phyloP scores from a whole-genome alignment of 1,140 invertebrate species.

The Plutomurus gul region DNA sequence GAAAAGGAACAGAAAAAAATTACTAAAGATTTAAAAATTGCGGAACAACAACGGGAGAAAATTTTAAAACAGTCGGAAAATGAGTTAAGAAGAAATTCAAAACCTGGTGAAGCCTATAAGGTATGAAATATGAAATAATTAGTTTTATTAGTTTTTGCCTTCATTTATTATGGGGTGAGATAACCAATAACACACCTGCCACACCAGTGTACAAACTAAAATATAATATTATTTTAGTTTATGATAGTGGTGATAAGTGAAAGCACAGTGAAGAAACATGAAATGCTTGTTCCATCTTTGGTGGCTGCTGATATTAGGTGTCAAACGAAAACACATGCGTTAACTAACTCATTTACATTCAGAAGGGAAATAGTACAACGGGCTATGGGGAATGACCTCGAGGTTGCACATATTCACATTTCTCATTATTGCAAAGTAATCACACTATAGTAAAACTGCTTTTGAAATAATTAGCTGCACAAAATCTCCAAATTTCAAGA shows the following conservation, averaged over 20 bases:
- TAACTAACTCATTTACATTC: constrained; percentile 43
- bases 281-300: background rate
- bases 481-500: constrained; percentile 20
- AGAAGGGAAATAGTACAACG: constrained; percentile 31
- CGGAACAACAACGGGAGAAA: constrained; percentile 36
- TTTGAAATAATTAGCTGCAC: constrained; percentile 31
- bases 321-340: background rate
- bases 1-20: constrained; percentile 20
- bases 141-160: background rate
- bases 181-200: too few species aligned
- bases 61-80: constrained; percentile 33
- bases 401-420: constrained; percentile 20
- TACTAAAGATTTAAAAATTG: constrained; percentile 2
- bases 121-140: constrained; percentile 7
- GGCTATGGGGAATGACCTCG: constrained; percentile 44
- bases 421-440: background rate
- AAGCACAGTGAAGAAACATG: constrained; percentile 27
- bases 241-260: constrained; percentile 36
- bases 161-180: background rate
- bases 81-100: constrained; percentile 37
- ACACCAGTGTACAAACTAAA: background rate
- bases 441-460: background rate
- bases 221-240: constrained; percentile 31
- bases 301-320: constrained; percentile 22
- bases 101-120: constrained; percentile 45